A percentile compares a stretch with the other conserved stretches of the same genome.
These are phyloP conservation scores for Narcine bancroftii DNA, from an alignment of 2,113 vertebrate species.

Conservation along the genomic window DNA sequence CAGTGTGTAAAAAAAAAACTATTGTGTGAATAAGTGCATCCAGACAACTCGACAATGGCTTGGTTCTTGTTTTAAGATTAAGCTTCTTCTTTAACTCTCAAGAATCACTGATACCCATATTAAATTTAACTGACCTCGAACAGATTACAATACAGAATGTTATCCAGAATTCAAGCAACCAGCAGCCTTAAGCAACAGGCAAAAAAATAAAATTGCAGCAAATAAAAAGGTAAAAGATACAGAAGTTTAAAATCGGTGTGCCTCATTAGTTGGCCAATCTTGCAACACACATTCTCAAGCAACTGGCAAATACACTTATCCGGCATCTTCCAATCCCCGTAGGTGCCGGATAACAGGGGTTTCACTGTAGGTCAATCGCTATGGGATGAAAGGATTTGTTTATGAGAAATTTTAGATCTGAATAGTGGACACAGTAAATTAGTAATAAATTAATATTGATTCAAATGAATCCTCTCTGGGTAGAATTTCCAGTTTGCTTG, in stretches of 20 bases:
- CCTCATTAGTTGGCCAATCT: no score
- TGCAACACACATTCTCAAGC: no score
- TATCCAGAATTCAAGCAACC: no score
- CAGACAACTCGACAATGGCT: not conserved
- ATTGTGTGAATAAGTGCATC: not conserved
- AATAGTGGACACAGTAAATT: not conserved
- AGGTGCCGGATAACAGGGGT: no score
- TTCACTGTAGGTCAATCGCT: not conserved
- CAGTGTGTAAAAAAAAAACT: no score
- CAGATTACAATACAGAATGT: no score
- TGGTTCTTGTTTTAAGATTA: not conserved
- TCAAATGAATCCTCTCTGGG: not conserved
- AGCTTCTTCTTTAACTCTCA: not conserved
- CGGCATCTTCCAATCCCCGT: no score
- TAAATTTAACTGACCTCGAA: not conserved
- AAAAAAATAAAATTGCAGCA: no score
- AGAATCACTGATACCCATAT: not conserved
- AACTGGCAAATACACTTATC: no score
- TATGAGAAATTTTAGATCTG: not conserved
- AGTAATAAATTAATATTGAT: not conserved
- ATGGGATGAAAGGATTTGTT: not conserved
- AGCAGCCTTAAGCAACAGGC: no score
- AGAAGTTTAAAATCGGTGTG: no score
- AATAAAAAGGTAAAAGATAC: no score
- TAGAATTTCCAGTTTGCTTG: not conserved